A percentile compares a stretch with the other conserved stretches of the same genome.
These are phyloP conservation scores for Mylabris sibirica DNA, from an alignment of 2,888 invertebrate species.

Conservation along the genomic window DNA sequence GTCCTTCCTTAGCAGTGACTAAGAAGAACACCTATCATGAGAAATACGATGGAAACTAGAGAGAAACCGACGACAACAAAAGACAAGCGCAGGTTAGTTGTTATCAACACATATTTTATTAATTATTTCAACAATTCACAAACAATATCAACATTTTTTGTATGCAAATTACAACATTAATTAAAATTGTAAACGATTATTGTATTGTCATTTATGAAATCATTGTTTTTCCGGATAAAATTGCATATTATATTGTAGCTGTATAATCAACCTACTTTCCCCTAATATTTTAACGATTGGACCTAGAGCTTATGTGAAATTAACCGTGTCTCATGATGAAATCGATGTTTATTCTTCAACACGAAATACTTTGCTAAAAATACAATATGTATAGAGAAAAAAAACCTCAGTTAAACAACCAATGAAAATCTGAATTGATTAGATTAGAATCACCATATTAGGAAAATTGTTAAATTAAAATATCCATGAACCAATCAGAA, in stretches of 20 bases:
- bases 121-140: not conserved
- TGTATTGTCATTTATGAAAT: not conserved
- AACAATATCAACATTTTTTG: not conserved
- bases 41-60: slow-evolving; percentile 53
- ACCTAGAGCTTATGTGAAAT: not conserved
- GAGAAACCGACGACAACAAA: slow-evolving; percentile 60
- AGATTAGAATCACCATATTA: not conserved
- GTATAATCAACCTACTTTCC: slow-evolving; percentile 4
- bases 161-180: not conserved
- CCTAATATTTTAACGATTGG: not conserved
- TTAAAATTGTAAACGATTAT: not conserved
- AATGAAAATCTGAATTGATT: not conserved
- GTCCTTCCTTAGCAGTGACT: slow-evolving; percentile 61
- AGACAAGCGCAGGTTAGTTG: slow-evolving; percentile 75
- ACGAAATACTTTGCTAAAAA: not conserved
- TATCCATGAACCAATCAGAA: not conserved
- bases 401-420: not conserved
- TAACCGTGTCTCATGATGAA: not conserved
- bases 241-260: not conserved
- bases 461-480: no score
- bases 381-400: not conserved
- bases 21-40: slow-evolving; percentile 53
- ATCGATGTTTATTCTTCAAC: not conserved
- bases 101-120: slow-evolving; percentile 19
- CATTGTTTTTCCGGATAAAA: not conserved